Evolutionary conservation across 64 coral and sea anemone species (phyloP), one percentile per base, ranked within the genome.

Genomic region (Trachythela sp.): DNA sequence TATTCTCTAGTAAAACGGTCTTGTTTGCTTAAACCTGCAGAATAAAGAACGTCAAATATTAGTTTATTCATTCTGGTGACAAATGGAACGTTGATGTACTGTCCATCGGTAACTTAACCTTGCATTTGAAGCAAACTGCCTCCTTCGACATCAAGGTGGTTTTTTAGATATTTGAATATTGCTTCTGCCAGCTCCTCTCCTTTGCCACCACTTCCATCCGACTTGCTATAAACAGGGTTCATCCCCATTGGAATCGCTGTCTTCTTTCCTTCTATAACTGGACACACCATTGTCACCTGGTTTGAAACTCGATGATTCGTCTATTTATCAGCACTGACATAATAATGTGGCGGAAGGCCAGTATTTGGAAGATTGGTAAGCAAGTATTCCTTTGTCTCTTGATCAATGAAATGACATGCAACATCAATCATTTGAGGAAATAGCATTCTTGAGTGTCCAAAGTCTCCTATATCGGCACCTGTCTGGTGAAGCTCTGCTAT

Each of bases 181-280:
- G 17, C 17, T 34, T 77, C 32, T 77, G 71, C 71, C 32, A 77
- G 36, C 71, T 77, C 71, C 4, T 77, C 71, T 77, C 71, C 71
- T 77, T 77, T 77, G n/a, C 36, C 71, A 77, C 71, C 71, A 77
- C 71, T 77, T 77, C 71, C 71, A 77, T 77, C 71, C 4, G 71
- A 77, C 2, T 13, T 77, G 6, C 2, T 35, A 35, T 77, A 77
- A 17, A 77, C 71, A 34, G 71, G n/a, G 17, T 77, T 77, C 71
- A 77, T 77, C 2, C 2, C 71, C 17, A 39, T 6, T 77, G 71
- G 71, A 34, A 77, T 77, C 24, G 71, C 71, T 77, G 24, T 77
- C 71, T 77, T 77, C 32, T 77, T 77, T 35, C 71, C 71, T 36
- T 77, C 71, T 77, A 77, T 35, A 77, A 77, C 71, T 29, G 71